phyloP scores from a whole-genome alignment of 92 coral and sea anemone genomes.

The Isaurus tuberculatus region DNA sequence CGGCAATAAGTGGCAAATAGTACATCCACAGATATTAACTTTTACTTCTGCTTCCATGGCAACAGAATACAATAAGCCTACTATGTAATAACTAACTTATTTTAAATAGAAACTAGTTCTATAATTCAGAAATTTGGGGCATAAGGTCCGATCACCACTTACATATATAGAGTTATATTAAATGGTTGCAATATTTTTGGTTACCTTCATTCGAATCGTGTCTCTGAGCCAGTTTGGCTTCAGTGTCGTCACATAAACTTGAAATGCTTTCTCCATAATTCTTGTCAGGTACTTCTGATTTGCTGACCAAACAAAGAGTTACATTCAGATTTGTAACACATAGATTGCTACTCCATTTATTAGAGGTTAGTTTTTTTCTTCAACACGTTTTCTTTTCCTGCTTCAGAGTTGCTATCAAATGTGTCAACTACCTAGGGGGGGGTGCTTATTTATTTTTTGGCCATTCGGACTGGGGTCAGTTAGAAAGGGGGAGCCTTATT shows the following conservation, averaged over 20 bases:
- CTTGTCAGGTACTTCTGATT: conserved; percentile 1
- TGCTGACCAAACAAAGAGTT: conserved; percentile 5
- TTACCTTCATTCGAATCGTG: not conserved
- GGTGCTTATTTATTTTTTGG: not conserved
- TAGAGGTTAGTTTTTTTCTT: not conserved
- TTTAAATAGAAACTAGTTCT: conserved; percentile 6
- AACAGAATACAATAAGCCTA: conserved; percentile 6
- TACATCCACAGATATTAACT: not conserved
- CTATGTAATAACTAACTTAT: conserved; percentile 8
- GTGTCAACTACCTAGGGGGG: not conserved
- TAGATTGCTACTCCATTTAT: not conserved
- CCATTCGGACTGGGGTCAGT: not conserved
- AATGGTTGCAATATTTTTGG: not conserved
- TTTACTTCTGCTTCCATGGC: conserved; percentile 12
- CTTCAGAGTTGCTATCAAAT: not conserved
- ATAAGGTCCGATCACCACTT: conserved; percentile 2
- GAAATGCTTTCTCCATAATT: not conserved
- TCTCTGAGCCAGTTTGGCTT: not conserved
- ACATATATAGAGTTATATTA: not conserved
- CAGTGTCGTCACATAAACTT: conserved; percentile 1
- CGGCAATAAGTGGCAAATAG: not conserved
- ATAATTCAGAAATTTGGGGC: conserved; percentile 2
- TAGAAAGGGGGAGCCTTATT: conserved; percentile 4
- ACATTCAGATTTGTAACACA: not conserved
- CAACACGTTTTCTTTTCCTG: not conserved